Base-by-base conservation (phyloP, 2,888 invertebrate genomes). In the Philereme vetulata region DNA sequence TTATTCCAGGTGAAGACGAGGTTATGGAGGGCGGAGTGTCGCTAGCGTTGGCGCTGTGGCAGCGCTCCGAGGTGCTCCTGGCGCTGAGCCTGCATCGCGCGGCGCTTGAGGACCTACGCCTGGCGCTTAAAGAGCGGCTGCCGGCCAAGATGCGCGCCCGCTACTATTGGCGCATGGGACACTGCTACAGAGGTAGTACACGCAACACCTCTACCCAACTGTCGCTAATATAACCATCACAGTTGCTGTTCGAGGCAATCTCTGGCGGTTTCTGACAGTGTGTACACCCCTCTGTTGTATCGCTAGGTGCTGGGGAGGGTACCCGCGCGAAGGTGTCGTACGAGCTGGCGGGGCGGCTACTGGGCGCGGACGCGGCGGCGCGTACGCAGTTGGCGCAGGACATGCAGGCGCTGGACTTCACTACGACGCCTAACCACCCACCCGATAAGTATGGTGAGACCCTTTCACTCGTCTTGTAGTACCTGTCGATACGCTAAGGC, bases 81-180 rank as follows among this genome's bases (percentile, higher is more conserved):
- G 85, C 88, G 9, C 75, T 93, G 62, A 87, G 93, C 0, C 93
- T 94, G 64, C 94, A 93, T 10, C 82, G 90, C 50, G 88, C 93
- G 0, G 95, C 96, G 0, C 77, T 96, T 1, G 92, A 93, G 51
- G 97, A 97, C 79, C 84, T 96, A 4, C 95, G 95, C 71, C 76
- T 94, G 64, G 94, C 95, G 0, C 78, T 94, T 4, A 94, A 94
- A 64, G 93, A 94, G 74, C 93, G 94, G 3, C 85, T 96, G 4
- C 94, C 95, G 0, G 93, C 92, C 0, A 93, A 92, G 60, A 90
- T 93, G 84, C 94, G 95, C 62, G 91, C 93, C 0, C 94, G 95
- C 61, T 94, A 95, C 65, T 96, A 95, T 75, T 93, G 94, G 85
- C 90, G 94, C 68, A 94, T 96, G 94, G 95, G 95, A 0, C 93